Evolutionary conservation across 2,888 invertebrate genomes (phyloP), one percentile per base, ranked within the genome.

Genomic region (Acheta domesticus): DNA sequence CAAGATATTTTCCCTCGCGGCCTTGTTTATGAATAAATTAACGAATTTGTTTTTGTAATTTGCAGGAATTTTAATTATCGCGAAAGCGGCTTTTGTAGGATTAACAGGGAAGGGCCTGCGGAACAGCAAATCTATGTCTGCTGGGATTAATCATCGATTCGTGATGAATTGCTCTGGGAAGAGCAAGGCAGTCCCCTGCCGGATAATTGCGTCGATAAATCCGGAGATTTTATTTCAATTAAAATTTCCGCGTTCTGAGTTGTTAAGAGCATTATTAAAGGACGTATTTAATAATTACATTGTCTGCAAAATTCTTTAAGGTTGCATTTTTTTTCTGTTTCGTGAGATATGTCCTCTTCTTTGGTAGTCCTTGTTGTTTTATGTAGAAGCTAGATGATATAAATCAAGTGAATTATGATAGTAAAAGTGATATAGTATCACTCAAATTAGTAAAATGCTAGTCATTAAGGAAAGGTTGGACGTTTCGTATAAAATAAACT

Each of bases 51-150:
- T 62, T 62, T 62, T n/a, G 62, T 62, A n/a, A 62, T n/a, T 62
- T 62, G 62, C 62, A 14, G n/a, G 62, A 62, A 14, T 62, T 62
- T 62, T 62, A 62, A 62, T 62, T 62, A 62, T 62, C 62, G 62
- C n/a, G 62, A 62, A 62, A 62, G 62, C 62, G n/a, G 62, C 62
- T 62, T 62, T n/a, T 62, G n/a, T n/a, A n/a, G n/a, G 62, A 62
- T 62, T 62, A 62, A 62, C 36, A 8, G 36, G 36, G 36, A 5
- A 36, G 36, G 36, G 36, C 8, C 36, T 36, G 36, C 36, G 5
- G 36, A 36, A 36, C 36, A 36, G 36, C 36, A 36, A 36, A 36
- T 36, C 8, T 36, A 36, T 62, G 62, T 62, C 62, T 62, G 62
- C 62, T 62, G 14, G 62, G 62, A 19, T 62, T 62, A 62, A 62